Evolutionary conservation across 23 tunicate species (phyloP), one percentile per base, ranked within the genome.

Genomic region (Clavelina lepadiformis): DNA sequence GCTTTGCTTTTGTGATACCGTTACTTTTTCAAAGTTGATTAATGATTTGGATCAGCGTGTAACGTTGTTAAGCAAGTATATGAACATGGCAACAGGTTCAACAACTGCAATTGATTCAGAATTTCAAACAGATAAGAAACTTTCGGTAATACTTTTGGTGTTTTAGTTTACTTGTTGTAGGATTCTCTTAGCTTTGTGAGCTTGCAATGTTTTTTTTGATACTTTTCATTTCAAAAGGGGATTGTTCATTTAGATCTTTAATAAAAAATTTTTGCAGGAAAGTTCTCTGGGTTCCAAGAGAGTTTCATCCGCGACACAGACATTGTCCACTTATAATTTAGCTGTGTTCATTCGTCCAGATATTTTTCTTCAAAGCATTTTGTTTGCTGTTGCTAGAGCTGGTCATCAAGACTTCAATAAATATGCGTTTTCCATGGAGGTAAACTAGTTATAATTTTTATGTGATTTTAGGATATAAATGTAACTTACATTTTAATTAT

Each of bases 271-370:
- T n/a, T n/a, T n/a, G n/a, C n/a, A n/a, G n/a, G n/a, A n/a, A n/a
- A n/a, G 31, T 58, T 29, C 5, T 3, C 3, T 23, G 31, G 13
- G n/a, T n/a, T n/a, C n/a, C 73, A 63, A 72, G 18, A 46, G 59
- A 32, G 26, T 29, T 21, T 69, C 85, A n/a, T 67, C 67, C 34
- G 56, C 78, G 8, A 67, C 75, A 1, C 83, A 76, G 62, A 70
- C 75, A 1, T 41, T 63, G 13, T 29, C 51, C 35, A 27, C 79
- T 1, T 78, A 76, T 55, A 85, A 85, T 37, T 54, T 85, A 31
- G 85, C 79, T 1, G 75, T 65, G 25, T 85, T 85, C 55, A 58
- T 77, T 1, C 67, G 85, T 2, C 94, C 94, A 1, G 85, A 85
- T 37, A n/a, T 85, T 38, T 85, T 85, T 35, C 69, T 85, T n/a